Evolutionary conservation across 1,140 invertebrate species (phyloP), one percentile per base, ranked within the genome.

Genomic region (Hydropsyche tenuis): DNA sequence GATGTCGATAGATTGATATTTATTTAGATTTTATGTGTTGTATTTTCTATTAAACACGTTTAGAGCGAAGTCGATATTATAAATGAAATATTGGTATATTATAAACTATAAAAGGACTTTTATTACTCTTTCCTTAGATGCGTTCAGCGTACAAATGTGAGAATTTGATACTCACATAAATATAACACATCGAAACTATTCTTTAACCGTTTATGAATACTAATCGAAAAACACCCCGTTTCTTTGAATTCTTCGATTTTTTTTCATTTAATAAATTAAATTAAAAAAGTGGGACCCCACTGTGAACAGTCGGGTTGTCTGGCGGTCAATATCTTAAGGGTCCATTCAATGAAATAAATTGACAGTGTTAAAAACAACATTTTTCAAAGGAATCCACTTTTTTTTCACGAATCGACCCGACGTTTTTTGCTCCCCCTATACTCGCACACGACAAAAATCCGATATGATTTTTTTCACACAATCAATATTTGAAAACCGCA

Each of bases 231-330:
- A 60, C 23, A 25, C 23, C 48, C 48, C 14, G 48, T 53, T 53
- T 20, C 48, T 53, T 53, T 53, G 48, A 53, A 60, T 25, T 60
- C 20, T 25, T 20, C 20, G 11, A 23, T 23, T 60, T 60, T 60
- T 60, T 60, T 60, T 25, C 56, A 27, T 60, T 60, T 60, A 60
- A 60, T 60, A 60, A 60, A 60, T 60, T 60, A 60, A 60, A 60
- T 60, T 53, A 53, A 60, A 56, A 60, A 25, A 1, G 56, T 20
- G 56, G n/a, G 56, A 60, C 22, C 56, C 56, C 56, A 60, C 56
- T 60, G 56, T 9, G 56, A 53, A 22, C 11, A 48, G 14, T 3
- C 11, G 45, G 45, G 12, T 43, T 20, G 51, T n/a, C 18, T 53
- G 20, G 23, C 20, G 56, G 56, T 60, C 56, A 25, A 60, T 60